Percentiles rank a stretch among this genome's conserved stretches.
These are phyloP conservation scores for Origma solitaria DNA, from an alignment of 2,113 vertebrate genomes.

Conservation along the genomic window DNA sequence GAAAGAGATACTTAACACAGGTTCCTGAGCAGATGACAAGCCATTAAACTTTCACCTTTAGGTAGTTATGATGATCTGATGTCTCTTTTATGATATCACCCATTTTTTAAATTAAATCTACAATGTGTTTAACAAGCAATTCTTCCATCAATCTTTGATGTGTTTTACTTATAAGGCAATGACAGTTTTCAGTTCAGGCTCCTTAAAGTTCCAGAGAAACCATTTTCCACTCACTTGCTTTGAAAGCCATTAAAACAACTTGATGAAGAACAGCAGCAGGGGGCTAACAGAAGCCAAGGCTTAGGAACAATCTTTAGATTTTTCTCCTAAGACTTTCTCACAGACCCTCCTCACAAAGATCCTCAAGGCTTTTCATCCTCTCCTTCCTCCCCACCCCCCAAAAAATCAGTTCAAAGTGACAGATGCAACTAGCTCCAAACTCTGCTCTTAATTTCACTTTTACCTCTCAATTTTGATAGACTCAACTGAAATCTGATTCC, in stretches of 20 bases:
- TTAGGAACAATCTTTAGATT: constrained; percentile 61
- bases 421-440: constrained; percentile 23
- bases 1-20: constrained; percentile 9
- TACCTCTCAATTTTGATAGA: background rate
- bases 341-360: constrained; percentile 58
- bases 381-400: background rate
- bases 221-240: constrained; percentile 70
- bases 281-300: constrained; percentile 66
- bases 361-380: constrained; percentile 49
- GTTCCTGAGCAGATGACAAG: constrained; percentile 14
- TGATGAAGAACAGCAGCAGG: constrained; percentile 68
- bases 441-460: constrained; percentile 1
- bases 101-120: constrained; percentile 48
- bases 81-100: constrained; percentile 20
- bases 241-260: constrained; percentile 70
- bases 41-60: constrained; percentile 38
- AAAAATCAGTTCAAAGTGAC: constrained; percentile 29
- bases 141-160: constrained; percentile 52
- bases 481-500: background rate
- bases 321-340: constrained; percentile 65
- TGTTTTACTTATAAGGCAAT: constrained; percentile 52
- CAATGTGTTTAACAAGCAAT: constrained; percentile 48
- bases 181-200: constrained; percentile 52
- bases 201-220: constrained; percentile 60
- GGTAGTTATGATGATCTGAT: constrained; percentile 22